Conservation (phyloP, 2,888 invertebrate species). For the Tiliacea aurago region DNA sequence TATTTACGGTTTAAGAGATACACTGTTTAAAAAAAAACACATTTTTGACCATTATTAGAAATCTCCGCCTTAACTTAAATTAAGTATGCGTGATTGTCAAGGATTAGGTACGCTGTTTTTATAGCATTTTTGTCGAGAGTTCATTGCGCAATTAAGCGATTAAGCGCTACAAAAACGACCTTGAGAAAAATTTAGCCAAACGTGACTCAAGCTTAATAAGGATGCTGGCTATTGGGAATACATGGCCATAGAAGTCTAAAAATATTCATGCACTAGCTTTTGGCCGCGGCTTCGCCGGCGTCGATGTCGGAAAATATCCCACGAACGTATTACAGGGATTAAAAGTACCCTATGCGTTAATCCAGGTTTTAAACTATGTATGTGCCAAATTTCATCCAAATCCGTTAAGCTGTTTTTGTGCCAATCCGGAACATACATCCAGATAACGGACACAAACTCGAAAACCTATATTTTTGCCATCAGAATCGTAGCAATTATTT, state of each 20-base stretch:
- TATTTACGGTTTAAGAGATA: too few species aligned
- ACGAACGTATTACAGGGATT: neutral
- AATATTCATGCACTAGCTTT: neutral
- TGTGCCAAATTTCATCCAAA: neutral
- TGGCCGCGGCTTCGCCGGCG: neutral
- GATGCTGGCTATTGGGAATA: constrained; percentile 11
- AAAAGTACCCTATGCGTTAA: neutral
- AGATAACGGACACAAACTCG: neutral
- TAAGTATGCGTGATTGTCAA: neutral
- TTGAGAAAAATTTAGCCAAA: constrained; percentile 25
- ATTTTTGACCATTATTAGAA: too few species aligned
- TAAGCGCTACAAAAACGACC: constrained; percentile 18
- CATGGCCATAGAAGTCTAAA: constrained; percentile 12
- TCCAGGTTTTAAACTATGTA: neutral
- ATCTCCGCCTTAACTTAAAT: too few species aligned
- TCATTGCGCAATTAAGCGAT: constrained; percentile 21
- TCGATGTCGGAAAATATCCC: neutral
- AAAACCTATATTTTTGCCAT: neutral
- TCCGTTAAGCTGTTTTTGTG: neutral
- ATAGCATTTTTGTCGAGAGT: constrained; percentile 1
- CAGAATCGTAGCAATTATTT: neutral
- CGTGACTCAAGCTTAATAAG: constrained; percentile 18
- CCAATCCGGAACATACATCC: neutral
- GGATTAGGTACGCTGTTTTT: neutral
- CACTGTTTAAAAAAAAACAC: too few species aligned